These are phyloP conservation scores for Operophtera brumata DNA, from an alignment of 2,888 invertebrate species.

Conservation along the genomic window DNA sequence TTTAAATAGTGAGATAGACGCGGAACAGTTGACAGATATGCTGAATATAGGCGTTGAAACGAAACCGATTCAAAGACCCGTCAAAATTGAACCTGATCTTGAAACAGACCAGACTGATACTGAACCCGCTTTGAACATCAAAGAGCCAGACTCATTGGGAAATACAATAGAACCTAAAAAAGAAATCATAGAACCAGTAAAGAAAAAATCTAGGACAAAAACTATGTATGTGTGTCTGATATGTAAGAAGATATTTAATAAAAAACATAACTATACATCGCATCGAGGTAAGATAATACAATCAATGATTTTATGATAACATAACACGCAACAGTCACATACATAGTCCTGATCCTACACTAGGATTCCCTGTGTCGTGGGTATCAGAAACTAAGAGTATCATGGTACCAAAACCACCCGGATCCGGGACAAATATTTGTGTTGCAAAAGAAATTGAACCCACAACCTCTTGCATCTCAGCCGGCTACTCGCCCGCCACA, in stretches of 20 bases:
- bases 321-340: no score
- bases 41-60: slow-evolving; percentile 58
- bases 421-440: no score
- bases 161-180: slow-evolving; percentile 18
- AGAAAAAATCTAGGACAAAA: slow-evolving; percentile 44
- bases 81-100: not conserved
- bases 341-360: no score
- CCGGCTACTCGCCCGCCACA: no score
- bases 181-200: slow-evolving; percentile 25
- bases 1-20: slow-evolving; percentile 71
- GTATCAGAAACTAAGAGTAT: no score
- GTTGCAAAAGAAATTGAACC: no score
- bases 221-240: slow-evolving; percentile 55
- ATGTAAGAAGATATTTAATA: slow-evolving; percentile 67
- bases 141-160: not conserved
- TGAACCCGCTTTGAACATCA: not conserved
- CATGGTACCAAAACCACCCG: no score
- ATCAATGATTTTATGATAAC: no score
- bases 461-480: no score
- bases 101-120: not conserved
- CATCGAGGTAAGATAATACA: slow-evolving; percentile 61
- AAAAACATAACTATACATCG: slow-evolving; percentile 65
- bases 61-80: not conserved
- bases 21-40: slow-evolving; percentile 70
- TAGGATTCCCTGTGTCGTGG: no score